Base-by-base conservation (phyloP, 2,113 vertebrate genomes). In the Sisor rabdophorus region DNA sequence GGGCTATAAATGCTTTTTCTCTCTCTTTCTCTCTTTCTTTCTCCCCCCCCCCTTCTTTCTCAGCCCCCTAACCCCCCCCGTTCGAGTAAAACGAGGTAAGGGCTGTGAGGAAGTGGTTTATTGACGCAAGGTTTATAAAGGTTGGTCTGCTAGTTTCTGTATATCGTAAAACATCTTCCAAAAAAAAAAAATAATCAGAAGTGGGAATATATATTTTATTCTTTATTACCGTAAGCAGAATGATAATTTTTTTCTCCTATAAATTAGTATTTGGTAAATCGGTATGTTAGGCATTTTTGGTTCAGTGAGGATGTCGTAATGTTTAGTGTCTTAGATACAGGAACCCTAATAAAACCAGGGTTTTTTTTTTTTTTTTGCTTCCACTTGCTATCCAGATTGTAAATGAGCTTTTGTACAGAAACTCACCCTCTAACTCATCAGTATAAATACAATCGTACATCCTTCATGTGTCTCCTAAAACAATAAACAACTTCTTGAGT, bases 1-100 rank as follows among this genome's bases (percentile, higher is more conserved):
- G 87, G 89, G 92, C 89, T 89, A 87, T 97, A 98, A 98, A 97
- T 93, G 90, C 86, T 89, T 48, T 59, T 69, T 68, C 24, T 60
- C 19, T 26, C 61, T 7, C 19, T 20, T 13, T 8, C 22, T 40
- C 12, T 1, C 0, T 2, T 36, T 36, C 32, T 36, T 36, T 3
- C 30, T 6, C 2, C 4, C 4, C 10, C 40, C 9, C 86, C 89
- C 53, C 64, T 71, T 68, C 24, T 60, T n/a, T 26, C 61, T 7
- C 19, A 20, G 13, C 9, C 40, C 40, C 40, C 48, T 36, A 4
- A 22, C 22, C 13, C 22, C 9, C 9, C 40, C 40, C 48, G 20
- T 75, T 80, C 79, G 91, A 92, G 77, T 93, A 92, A 94, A 92
- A 93, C 86, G 87, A 89, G 85, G 85, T 52, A 85, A 88, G 89